phyloP scores from a whole-genome alignment of 2,113 vertebrate species.

The Sphaerodactylus townsendi region DNA sequence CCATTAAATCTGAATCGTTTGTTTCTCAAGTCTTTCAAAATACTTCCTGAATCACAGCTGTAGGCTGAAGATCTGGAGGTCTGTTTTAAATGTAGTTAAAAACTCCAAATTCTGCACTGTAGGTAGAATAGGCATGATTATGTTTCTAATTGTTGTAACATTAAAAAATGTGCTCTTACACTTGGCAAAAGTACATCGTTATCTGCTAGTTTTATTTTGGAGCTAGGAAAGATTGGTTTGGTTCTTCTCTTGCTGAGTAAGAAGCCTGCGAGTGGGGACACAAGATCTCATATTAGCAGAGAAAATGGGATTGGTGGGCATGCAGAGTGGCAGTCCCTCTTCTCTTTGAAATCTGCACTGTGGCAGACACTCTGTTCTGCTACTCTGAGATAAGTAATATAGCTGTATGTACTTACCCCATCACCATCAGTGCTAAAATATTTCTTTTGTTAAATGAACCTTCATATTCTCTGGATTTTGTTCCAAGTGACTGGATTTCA shows the following conservation, averaged over 20 bases:
- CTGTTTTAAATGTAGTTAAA: not conserved
- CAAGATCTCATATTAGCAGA: not conserved
- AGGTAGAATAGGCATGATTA: not conserved
- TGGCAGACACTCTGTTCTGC: not conserved
- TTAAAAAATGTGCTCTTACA: no score
- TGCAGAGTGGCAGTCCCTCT: not conserved
- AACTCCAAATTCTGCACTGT: not conserved
- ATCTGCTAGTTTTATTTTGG: no score
- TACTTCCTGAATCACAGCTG: not conserved
- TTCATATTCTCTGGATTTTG: not conserved
- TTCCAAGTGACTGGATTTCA: not conserved
- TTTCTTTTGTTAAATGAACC: not conserved
- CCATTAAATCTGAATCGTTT: no score
- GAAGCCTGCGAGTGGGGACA: not conserved
- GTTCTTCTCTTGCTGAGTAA: not conserved
- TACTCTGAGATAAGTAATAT: not conserved
- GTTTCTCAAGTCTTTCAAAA: no score
- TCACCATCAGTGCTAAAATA: not conserved
- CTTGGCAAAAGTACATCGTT: no score
- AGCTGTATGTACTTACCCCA: not conserved
- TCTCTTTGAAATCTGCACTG: not conserved
- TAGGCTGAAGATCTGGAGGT: not conserved
- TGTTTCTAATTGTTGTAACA: not conserved
- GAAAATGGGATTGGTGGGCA: not conserved
- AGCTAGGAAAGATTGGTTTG: not conserved